Conservation (phyloP, 2,113 vertebrate species). For the Arvicanthis niloticus region DNA sequence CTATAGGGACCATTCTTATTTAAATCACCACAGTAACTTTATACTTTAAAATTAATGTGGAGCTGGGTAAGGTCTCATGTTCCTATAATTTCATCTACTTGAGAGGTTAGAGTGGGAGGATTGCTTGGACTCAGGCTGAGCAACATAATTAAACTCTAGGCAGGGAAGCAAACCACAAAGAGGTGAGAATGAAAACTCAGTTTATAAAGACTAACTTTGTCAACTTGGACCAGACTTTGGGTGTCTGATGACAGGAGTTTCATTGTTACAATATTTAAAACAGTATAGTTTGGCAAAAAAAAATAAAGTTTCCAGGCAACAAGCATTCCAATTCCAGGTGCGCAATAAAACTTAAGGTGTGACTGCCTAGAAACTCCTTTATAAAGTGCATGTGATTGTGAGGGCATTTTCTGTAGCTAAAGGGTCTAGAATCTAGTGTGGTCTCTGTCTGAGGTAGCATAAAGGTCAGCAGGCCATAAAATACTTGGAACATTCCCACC, state of each 20-base stretch:
- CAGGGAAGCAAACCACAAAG: background rate
- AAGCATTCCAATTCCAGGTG: background rate
- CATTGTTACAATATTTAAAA: background rate
- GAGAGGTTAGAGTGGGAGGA: background rate
- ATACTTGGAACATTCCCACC: background rate
- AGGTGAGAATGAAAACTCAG: background rate
- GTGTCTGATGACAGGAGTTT: background rate
- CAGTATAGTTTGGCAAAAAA: background rate
- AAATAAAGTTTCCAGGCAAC: background rate
- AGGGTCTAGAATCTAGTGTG: background rate
- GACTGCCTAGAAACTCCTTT: background rate
- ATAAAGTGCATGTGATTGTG: background rate
- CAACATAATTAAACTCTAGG: background rate
- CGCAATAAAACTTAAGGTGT: background rate
- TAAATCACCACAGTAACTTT: background rate
- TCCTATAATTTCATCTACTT: background rate
- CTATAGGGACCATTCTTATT: background rate
- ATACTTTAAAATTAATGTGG: conserved; percentile 46
- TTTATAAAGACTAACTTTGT: background rate
- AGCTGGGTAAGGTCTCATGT: background rate
- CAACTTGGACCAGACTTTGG: background rate
- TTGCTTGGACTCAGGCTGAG: background rate
- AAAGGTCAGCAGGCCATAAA: background rate
- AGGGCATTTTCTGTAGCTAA: background rate
- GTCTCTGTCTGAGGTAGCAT: background rate